Evolutionary conservation across 1,140 invertebrate genomes (phyloP).

Genomic region (Zeugodacus cucurbitae): DNA sequence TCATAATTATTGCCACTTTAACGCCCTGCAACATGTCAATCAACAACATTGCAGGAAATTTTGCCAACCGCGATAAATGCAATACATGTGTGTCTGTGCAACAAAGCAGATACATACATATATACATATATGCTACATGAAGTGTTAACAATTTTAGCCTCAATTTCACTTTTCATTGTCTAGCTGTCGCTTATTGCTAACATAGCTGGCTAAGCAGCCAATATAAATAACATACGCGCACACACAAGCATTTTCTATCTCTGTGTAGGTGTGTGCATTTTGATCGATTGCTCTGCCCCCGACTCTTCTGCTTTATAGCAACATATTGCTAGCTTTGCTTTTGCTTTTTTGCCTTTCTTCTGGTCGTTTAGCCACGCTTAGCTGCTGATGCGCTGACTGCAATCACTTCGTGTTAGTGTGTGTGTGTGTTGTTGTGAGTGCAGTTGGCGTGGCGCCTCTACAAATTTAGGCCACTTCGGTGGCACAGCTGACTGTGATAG

Average conservation of each 20-base stretch:
- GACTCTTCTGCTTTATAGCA: not conserved
- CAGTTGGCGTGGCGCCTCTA: constrained; percentile 23
- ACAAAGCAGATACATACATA: too few species aligned
- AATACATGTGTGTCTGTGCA: not conserved
- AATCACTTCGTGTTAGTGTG: not conserved
- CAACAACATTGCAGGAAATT: not conserved
- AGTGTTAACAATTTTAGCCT: constrained; percentile 23
- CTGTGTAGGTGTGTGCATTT: not conserved
- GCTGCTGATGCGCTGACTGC: not conserved
- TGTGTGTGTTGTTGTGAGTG: not conserved
- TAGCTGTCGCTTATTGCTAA: not conserved
- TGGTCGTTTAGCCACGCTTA: not conserved
- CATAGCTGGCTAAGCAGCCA: not conserved
- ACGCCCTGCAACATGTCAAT: not conserved
- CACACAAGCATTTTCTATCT: not conserved
- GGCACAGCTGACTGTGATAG: constrained; percentile 25
- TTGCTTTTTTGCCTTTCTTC: not conserved
- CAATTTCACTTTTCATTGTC: constrained; percentile 35
- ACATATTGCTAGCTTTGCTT: too few species aligned
- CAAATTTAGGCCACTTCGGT: constrained; percentile 28
- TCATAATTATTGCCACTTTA: not conserved
- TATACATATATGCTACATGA: not conserved
- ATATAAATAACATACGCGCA: not conserved
- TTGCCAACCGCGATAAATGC: not conserved
- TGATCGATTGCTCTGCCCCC: constrained; percentile 16